Evolutionary conservation across 2,888 invertebrate species (phyloP), one percentile per base, ranked within the genome.

Genomic region (Dendrolimus pini): DNA sequence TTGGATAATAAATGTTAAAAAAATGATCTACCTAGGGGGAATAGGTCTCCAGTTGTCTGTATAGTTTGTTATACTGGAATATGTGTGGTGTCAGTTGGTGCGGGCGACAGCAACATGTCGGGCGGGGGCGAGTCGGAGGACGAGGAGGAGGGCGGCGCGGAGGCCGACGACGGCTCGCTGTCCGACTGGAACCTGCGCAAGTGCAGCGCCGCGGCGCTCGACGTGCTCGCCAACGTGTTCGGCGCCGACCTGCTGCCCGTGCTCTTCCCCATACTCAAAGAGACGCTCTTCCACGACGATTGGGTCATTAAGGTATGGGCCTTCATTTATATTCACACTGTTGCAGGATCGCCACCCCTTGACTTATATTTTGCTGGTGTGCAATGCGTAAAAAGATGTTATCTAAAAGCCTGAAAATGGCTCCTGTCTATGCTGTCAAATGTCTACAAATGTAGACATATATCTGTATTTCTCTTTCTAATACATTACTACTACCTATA

Each of bases 171-270:
- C 77, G 96, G 96, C 64, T 95, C 97, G 18, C 91, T 98, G 52
- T 97, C 98, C 0, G 99, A 99, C 86, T 99, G 99, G 99, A 99
- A 99, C 92, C 92, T 99, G 68, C 94, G 98, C 73, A 99, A 99
- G 89, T 99, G 99, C 81, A 98, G 98, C 71, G 99, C 99, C 0
- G 99, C 99, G 41, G 99, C 99, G 0, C 92, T 99, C 58, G 99
- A 99, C 87, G 97, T 98, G 58, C 88, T 99, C 59, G 99, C 99
- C 14, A 98, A 98, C 85, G 99, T 99, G 52, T 99, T 99, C 82
- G 94, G 96, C 55, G 98, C 99, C 62, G 98, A 98, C 64, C 93
- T 99, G 60, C 92, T 99, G 72, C 97, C 98, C 0, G 96, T 98
- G 63, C 92, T 99, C 52, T 93, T 99, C 72, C 99, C 99, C 7